Base-by-base conservation (phyloP, 2,797 vertebrate species). In the Chaenodraco wilsoni region DNA sequence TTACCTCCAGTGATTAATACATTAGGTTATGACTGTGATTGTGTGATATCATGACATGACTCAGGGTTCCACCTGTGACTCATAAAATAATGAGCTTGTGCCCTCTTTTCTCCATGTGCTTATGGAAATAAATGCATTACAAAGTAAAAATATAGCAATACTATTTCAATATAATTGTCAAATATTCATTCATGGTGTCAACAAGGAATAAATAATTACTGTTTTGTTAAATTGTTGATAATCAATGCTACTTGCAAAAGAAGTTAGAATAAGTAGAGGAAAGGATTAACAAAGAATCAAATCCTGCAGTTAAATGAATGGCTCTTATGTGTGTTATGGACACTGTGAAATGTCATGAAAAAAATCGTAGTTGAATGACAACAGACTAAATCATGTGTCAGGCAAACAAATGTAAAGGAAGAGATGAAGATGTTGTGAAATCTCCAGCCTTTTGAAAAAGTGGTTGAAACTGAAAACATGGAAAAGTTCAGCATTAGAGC, bases 21-120 rank as follows among this genome's bases (percentile, higher is more conserved):
- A 75, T 14, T 15, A 7, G 41, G 43, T 63, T 15, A 33, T 77
- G 74, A 83, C 67, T 69, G 78, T 65, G 12, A 11, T 65, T 73
- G 44, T 43, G 63, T 40, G 65, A 79, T 77, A 82, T 72, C 37
- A 51, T 88, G 85, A 87, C 56, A 31, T 52, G 77, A 61, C 45
- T 65, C 17, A 19, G 65, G 76, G 71, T 12, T 66, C 50, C 50
- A 58, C 46, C 69, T 64, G 69, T 83, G 83, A 89, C 69, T 59
- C 49, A 43, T 23, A 70, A 68, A 59, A 79, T 16, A 84, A 59
- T 69, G 31, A 60, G 63, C 57, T 69, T 40, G 31, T 70, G 12
- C 23, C 51, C n/a, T 51, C 8, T 23, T 51, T 79, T 45, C 3
- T 59, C n/a, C 19, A 14, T 23, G n/a, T n/a, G 46, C 9, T 66